Conservation (phyloP, 1,140 invertebrate species). For the Condylostylus longicornis region DNA sequence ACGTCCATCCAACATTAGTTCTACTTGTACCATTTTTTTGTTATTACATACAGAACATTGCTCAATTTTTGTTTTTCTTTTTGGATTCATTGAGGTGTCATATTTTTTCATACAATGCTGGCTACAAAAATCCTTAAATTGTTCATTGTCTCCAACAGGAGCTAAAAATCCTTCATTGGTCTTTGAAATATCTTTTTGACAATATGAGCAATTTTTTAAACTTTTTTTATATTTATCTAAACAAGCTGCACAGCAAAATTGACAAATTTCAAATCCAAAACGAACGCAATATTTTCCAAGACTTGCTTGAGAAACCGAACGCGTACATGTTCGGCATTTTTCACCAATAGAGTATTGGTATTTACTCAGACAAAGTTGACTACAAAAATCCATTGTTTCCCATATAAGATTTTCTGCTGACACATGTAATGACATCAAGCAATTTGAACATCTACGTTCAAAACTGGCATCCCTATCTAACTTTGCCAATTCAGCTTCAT, state of each 20-base stretch:
- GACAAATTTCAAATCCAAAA: slow-evolving; percentile 78
- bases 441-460: slow-evolving; percentile 39
- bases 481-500: slow-evolving; percentile 36
- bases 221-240: slow-evolving; percentile 82
- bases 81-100: slow-evolving; percentile 56
- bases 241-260: slow-evolving; percentile 79
- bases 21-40: slow-evolving; percentile 48
- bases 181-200: slow-evolving; percentile 74
- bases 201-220: slow-evolving; percentile 81
- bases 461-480: slow-evolving; percentile 39
- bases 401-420: slow-evolving; percentile 52
- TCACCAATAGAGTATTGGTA: slow-evolving; percentile 65
- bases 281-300: slow-evolving; percentile 86
- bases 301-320: slow-evolving; percentile 51
- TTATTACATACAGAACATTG: slow-evolving; percentile 54
- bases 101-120: slow-evolving; percentile 76
- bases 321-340: slow-evolving; percentile 68
- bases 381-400: slow-evolving; percentile 91
- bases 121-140: slow-evolving; percentile 85
- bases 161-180: slow-evolving; percentile 63
- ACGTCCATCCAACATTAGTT: slow-evolving; percentile 53
- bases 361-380: slow-evolving; percentile 67
- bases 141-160: slow-evolving; percentile 73
- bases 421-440: slow-evolving; percentile 29
- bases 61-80: slow-evolving; percentile 36